A percentile compares a stretch with the other conserved stretches of the same genome.
Evolutionary conservation across 1,140 invertebrate genomes (phyloP).

Genomic region (Microplitis mediator): DNA sequence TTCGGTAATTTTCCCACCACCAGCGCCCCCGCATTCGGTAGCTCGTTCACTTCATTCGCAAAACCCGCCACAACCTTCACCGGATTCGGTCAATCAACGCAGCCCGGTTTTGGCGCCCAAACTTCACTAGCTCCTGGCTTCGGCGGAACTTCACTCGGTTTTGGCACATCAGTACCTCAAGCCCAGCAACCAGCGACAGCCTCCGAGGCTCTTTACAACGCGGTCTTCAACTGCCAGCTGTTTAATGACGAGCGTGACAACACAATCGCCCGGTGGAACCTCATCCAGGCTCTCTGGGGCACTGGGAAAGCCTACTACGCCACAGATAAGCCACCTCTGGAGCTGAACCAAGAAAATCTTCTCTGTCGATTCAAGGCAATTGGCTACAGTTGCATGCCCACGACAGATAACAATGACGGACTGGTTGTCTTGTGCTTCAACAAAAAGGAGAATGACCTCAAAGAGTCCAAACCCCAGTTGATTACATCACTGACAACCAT

Average conservation of each 20-base stretch:
- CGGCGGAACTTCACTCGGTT: slow-evolving; percentile 42
- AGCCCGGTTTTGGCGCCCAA: slow-evolving; percentile 25
- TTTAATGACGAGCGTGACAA: slow-evolving; percentile 93
- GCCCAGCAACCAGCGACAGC: slow-evolving; percentile 66
- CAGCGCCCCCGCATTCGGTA: slow-evolving; percentile 54
- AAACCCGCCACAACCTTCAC: slow-evolving; percentile 55
- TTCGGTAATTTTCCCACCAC: slow-evolving; percentile 54
- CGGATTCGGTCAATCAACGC: slow-evolving; percentile 51
- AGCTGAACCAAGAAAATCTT: slow-evolving; percentile 87
- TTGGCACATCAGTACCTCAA: slow-evolving; percentile 37
- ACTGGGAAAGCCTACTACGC: slow-evolving; percentile 82
- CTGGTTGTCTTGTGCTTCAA: slow-evolving; percentile 83
- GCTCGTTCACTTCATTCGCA: slow-evolving; percentile 61
- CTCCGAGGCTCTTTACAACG: slow-evolving; percentile 75
- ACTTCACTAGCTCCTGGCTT: slow-evolving; percentile 62
- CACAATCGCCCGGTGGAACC: slow-evolving; percentile 91
- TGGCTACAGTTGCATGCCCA: slow-evolving; percentile 84
- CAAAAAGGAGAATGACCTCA: slow-evolving; percentile 78
- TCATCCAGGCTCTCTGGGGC: slow-evolving; percentile 93
- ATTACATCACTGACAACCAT: slow-evolving; percentile 71
- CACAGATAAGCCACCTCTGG: slow-evolving; percentile 73
- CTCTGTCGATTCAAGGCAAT: slow-evolving; percentile 92
- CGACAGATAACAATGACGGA: slow-evolving; percentile 84
- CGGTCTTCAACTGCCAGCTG: slow-evolving; percentile 82
- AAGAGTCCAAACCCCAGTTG: slow-evolving; percentile 75